Conservation (phyloP, 1,140 invertebrate genomes). For the Aphidius gifuensis region DNA sequence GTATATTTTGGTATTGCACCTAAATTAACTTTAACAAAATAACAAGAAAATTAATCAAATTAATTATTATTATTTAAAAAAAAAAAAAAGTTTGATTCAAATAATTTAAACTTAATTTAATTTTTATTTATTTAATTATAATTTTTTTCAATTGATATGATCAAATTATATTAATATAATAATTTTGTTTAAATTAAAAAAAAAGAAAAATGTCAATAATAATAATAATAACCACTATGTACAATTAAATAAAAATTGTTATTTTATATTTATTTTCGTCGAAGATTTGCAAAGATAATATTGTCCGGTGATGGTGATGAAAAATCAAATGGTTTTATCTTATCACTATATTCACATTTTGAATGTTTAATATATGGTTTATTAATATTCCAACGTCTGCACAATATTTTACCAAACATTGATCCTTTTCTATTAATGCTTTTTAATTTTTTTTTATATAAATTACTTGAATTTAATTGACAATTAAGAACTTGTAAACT, state of each 20-base stretch:
- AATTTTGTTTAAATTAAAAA: too few species aligned
- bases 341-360: slow-evolving; percentile 17
- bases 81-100: too few species aligned
- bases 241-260: too few species aligned
- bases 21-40: slow-evolving; percentile 21
- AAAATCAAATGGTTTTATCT: slow-evolving; percentile 57
- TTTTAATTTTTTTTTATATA: slow-evolving; percentile 26
- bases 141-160: too few species aligned
- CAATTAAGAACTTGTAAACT: slow-evolving; percentile 21
- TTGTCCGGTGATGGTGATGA: slow-evolving; percentile 62
- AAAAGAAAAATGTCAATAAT: too few species aligned
- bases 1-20: slow-evolving; percentile 38
- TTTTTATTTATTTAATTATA: too few species aligned
- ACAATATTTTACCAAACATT: slow-evolving; percentile 56
- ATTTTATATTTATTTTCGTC: slow-evolving; percentile 24
- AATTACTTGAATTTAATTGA: slow-evolving; percentile 39
- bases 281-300: slow-evolving; percentile 43
- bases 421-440: slow-evolving; percentile 41
- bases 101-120: too few species aligned
- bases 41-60: background rate
- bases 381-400: slow-evolving; percentile 41
- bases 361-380: slow-evolving; percentile 29
- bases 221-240: too few species aligned
- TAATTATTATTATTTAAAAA: slow-evolving; percentile 9
- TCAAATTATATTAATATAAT: too few species aligned